Base-by-base conservation (phyloP, 2,113 vertebrate species). In the Salvelinus fontinalis region DNA sequence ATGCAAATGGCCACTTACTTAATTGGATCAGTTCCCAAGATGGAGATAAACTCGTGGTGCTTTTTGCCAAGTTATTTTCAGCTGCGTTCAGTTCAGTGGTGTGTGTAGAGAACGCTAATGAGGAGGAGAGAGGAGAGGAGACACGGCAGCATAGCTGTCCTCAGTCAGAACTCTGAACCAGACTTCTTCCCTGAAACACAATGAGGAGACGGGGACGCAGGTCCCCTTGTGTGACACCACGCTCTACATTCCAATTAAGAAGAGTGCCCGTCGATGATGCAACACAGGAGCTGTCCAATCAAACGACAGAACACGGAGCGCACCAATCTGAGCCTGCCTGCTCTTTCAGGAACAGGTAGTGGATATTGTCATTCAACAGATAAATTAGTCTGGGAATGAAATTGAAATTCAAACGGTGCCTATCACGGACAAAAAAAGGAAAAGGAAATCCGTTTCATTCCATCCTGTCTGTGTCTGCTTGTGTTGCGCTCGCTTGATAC, bases 11-110 rank as follows among this genome's bases (percentile, higher is more conserved):
- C 92, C 95, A 95, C 93, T 95, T 96, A 95, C 95, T 96, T 96
- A 97, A 98, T 96, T 97, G 95, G 95, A 97, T 96, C 95, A 94
- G 93, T 93, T 96, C 96, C 96, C 95, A 93, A 93, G 96, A 96
- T 96, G 94, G 94, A 95, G 95, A 96, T 95, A 96, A 96, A 96
- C 91, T 90, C 92, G 57, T 84, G 80, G 60, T n/a, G 59, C 81
- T 24, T 29, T 62, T 93, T 91, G 93, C 93, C 91, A 94, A 95
- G 95, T 95, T 95, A 94, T 96, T 97, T 96, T 95, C 92, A 92
- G 93, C 95, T 87, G 87, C 86, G 87, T 87, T 94, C 92, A 87
- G 91, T 82, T 91, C 92, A 92, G 90, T 89, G 90, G 87, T 88
- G 93, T 88, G 93, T 82, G 81, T 83, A 88, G 86, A 73, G 80